phyloP scores from a whole-genome alignment of 1,140 invertebrate species.

The Hormaphis cornu region DNA sequence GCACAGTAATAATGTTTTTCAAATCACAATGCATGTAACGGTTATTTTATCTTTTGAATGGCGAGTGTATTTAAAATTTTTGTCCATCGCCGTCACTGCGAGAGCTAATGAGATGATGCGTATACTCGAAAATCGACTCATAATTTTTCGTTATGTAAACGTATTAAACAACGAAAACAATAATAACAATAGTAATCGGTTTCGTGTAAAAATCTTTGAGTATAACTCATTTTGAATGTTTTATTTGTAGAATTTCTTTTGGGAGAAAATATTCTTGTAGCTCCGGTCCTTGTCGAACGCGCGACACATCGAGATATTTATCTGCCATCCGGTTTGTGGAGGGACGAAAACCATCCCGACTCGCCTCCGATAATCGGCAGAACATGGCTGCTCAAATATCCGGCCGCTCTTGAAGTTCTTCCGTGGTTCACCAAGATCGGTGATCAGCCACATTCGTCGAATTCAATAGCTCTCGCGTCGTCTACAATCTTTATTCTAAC shows the following conservation, averaged over 20 bases:
- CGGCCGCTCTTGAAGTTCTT: slow-evolving; percentile 54
- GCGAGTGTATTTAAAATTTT: too few species aligned
- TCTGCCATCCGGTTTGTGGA: slow-evolving; percentile 62
- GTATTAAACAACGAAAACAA: too few species aligned
- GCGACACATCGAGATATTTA: slow-evolving; percentile 61
- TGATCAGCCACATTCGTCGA: background rate
- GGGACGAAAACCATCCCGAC: slow-evolving; percentile 47
- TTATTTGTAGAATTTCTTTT: slow-evolving; percentile 62
- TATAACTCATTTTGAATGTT: background rate
- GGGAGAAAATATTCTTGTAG: slow-evolving; percentile 74
- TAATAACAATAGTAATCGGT: too few species aligned
- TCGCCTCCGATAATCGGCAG: slow-evolving; percentile 48
- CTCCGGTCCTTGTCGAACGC: slow-evolving; percentile 64
- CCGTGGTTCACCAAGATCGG: slow-evolving; percentile 50
- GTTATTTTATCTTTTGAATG: too few species aligned
- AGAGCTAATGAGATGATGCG: too few species aligned
- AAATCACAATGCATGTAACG: too few species aligned
- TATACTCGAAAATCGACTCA: too few species aligned
- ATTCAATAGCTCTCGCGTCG: background rate
- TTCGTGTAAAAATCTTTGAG: background rate
- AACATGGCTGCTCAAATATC: slow-evolving; percentile 54
- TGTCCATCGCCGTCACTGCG: too few species aligned
- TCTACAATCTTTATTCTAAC: background rate
- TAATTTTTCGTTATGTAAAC: too few species aligned
- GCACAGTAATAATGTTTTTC: too few species aligned